A percentile compares a stretch with the other conserved stretches of the same genome.
Evolutionary conservation across 1,140 invertebrate species (phyloP).

Genomic region (Caerostris darwini): DNA sequence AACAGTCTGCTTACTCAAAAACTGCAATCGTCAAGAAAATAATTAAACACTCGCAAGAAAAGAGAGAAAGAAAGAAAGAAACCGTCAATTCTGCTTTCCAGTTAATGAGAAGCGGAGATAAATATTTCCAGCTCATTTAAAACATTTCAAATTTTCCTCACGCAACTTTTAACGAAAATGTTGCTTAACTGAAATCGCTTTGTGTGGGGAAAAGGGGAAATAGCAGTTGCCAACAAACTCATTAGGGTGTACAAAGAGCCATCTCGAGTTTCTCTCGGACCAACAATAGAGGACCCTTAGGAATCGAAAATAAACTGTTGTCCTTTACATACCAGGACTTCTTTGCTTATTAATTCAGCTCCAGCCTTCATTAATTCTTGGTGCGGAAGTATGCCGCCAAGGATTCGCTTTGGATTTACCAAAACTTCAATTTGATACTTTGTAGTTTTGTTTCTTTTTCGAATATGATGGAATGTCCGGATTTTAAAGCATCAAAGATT

Average conservation of each 20-base stretch:
- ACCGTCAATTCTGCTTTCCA: no score
- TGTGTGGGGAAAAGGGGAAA: neutral
- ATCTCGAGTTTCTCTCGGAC: neutral
- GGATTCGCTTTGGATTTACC: no score
- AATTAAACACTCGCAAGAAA: no score
- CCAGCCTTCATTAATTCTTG: slow-evolving; percentile 6
- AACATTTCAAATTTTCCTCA: neutral
- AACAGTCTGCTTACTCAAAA: no score
- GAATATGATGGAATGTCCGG: no score
- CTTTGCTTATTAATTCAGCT: slow-evolving; percentile 50
- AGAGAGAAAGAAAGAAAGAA: no score
- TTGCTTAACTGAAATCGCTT: neutral
- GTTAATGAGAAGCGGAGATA: neutral
- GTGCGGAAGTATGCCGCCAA: no score
- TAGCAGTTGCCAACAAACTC: slow-evolving; percentile 20
- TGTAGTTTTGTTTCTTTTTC: no score
- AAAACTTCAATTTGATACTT: no score
- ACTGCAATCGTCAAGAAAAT: no score
- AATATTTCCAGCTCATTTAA: neutral
- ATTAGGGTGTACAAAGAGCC: neutral
- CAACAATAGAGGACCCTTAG: neutral
- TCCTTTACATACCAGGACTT: neutral
- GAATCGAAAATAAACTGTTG: slow-evolving; percentile 8
- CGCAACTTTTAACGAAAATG: neutral
- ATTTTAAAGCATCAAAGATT: no score